These are phyloP conservation scores for Myiozetetes cayanensis DNA, from an alignment of 2,113 vertebrate species.

Conservation along the genomic window DNA sequence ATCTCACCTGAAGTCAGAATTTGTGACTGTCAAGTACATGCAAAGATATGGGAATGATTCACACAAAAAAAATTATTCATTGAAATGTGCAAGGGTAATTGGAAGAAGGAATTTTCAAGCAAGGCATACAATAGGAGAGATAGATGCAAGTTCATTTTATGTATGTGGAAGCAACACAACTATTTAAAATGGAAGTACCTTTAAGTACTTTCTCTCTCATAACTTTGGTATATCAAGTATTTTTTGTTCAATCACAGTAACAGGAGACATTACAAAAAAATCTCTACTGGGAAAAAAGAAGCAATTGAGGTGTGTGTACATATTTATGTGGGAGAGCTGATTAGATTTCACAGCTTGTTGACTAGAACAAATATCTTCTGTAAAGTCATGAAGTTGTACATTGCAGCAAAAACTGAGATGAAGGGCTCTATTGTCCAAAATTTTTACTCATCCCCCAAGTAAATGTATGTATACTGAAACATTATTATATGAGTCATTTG, in stretches of 20 bases:
- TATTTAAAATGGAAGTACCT: not conserved
- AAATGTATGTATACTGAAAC: not conserved
- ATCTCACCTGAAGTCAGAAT: not conserved
- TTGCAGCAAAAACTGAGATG: not conserved
- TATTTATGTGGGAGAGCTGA: not conserved
- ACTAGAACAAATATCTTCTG: not conserved
- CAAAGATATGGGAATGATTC: not conserved
- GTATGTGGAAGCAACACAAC: not conserved
- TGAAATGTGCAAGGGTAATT: not conserved
- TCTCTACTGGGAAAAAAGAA: not conserved
- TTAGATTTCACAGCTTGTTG: not conserved
- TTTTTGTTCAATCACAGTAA: not conserved
- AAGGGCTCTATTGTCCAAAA: not conserved
- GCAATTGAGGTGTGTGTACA: not conserved
- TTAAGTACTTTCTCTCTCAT: not conserved
- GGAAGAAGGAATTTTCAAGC: not conserved
- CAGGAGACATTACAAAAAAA: not conserved
- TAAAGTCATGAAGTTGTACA: not conserved
- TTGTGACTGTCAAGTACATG: not conserved
- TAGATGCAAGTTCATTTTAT: not conserved
- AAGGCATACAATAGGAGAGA: not conserved
- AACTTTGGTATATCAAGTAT: not conserved
- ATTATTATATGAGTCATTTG: not conserved
- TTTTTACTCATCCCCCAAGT: not conserved
- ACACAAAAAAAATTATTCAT: not conserved